phyloP scores from a whole-genome alignment of 2,888 invertebrate species.

The Latrodectus hesperus region DNA sequence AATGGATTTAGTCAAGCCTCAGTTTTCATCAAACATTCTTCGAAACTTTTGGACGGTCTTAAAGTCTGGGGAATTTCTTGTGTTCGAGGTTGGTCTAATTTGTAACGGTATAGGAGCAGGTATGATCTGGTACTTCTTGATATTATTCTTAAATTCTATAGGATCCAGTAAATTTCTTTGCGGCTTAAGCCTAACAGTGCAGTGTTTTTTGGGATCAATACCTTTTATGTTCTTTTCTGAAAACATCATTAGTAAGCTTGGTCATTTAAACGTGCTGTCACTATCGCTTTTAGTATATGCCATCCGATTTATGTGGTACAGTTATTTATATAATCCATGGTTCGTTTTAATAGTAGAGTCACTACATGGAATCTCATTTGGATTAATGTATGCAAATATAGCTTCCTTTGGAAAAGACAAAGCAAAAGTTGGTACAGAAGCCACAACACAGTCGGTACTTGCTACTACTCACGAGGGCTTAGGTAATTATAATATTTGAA shows the following conservation, averaged over 20 bases:
- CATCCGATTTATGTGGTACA: no score
- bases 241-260: conserved; percentile 42
- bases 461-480: no score
- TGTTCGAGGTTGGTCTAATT: conserved; percentile 22
- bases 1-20: conserved; percentile 36
- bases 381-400: no score
- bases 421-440: no score
- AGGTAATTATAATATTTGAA: no score
- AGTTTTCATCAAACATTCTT: conserved; percentile 13
- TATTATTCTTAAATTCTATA: conserved; percentile 46
- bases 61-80: conserved; percentile 18
- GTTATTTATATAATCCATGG: no score
- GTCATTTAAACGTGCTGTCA: conserved; percentile 72
- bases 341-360: no score
- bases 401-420: no score
- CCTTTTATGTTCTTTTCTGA: conserved; percentile 88
- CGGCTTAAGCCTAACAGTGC: conserved; percentile 76
- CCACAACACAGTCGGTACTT: no score
- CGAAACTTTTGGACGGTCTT: conserved; percentile 30
- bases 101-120: conserved; percentile 48
- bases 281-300: conserved; percentile 72
- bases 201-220: conserved; percentile 88
- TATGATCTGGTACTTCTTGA: conserved; percentile 47
- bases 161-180: conserved; percentile 47
- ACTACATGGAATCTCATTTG: no score